Percentiles rank a stretch among this genome's conserved stretches.
Conservation (phyloP, 2,888 invertebrate genomes). For the Tachina lurida region DNA sequence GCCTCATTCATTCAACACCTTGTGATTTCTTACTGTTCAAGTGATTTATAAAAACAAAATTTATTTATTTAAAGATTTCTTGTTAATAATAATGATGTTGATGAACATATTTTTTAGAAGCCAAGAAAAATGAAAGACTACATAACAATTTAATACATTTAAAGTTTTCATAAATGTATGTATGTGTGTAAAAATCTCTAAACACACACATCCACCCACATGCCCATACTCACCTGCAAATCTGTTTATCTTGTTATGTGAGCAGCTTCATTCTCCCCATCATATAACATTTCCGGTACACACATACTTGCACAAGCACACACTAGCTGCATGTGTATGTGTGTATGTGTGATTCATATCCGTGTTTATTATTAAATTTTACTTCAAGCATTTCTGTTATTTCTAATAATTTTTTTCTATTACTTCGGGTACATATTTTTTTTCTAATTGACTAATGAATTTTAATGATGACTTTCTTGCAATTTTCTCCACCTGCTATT, state of each 20-base stretch:
- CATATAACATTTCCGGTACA: conserved; percentile 18
- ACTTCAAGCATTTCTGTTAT: background rate
- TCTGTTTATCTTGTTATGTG: background rate
- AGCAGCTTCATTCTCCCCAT: background rate
- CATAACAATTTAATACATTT: conserved; percentile 5
- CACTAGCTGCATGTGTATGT: background rate
- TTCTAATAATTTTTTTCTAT: conserved; percentile 18
- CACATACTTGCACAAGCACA: background rate
- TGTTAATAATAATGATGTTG: conserved; percentile 3
- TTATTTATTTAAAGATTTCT: background rate
- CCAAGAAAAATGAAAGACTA: background rate
- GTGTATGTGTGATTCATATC: background rate
- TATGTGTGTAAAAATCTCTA: too few species aligned
- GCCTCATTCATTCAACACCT: background rate
- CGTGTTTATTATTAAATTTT: background rate
- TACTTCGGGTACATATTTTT: conserved; percentile 31
- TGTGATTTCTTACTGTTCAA: background rate
- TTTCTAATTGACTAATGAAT: conserved; percentile 45
- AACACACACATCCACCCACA: background rate
- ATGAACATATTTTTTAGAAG: conserved; percentile 5
- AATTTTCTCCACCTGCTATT: background rate
- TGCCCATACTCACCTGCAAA: background rate
- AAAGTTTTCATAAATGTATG: conserved; percentile 13
- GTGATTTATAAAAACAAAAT: background rate
- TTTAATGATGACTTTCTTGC: conserved; percentile 45